Evolutionary conservation across 2,113 vertebrate genomes (phyloP).

Genomic region (Colistium nudipinnis): DNA sequence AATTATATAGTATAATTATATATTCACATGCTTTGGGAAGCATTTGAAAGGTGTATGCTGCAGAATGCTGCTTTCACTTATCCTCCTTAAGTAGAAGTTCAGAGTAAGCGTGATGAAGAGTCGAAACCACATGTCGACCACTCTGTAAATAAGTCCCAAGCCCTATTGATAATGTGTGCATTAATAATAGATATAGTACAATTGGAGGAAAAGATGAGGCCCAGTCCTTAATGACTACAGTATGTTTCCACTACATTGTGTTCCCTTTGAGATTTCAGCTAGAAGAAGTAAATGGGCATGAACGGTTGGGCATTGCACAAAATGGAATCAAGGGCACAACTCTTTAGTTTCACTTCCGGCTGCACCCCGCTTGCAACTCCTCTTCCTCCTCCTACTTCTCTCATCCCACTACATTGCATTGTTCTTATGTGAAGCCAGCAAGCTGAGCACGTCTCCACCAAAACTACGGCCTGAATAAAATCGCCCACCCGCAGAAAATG

Average conservation of each 20-base stretch:
- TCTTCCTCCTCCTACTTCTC: constrained; percentile 7
- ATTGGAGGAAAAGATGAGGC: constrained; percentile 28
- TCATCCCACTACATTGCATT: constrained; percentile 9
- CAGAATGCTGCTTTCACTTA: constrained; percentile 22
- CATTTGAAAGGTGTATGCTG: background rate
- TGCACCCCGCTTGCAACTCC: constrained; percentile 25
- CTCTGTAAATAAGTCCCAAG: constrained; percentile 42
- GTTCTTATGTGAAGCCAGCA: constrained; percentile 48
- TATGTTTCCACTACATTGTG: constrained; percentile 44
- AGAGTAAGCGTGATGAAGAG: constrained; percentile 25
- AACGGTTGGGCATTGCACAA: constrained; percentile 63
- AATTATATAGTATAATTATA: constrained; percentile 42
- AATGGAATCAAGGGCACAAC: constrained; percentile 61
- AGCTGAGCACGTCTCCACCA: constrained; percentile 39
- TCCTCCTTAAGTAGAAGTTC: constrained; percentile 36
- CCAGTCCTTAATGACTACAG: constrained; percentile 58
- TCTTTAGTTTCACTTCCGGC: constrained; percentile 38
- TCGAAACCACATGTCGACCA: constrained; percentile 51
- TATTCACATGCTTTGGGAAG: constrained; percentile 3
- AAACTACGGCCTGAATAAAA: constrained; percentile 61
- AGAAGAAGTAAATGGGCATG: constrained; percentile 56
- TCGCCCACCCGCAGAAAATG: constrained; percentile 53
- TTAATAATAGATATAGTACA: constrained; percentile 70
- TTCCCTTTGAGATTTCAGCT: constrained; percentile 60
- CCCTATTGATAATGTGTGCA: constrained; percentile 64